A percentile compares a stretch with the other conserved stretches of the same genome.
phyloP scores from a whole-genome alignment of 2,797 vertebrate species.

The Bufotes viridis region DNA sequence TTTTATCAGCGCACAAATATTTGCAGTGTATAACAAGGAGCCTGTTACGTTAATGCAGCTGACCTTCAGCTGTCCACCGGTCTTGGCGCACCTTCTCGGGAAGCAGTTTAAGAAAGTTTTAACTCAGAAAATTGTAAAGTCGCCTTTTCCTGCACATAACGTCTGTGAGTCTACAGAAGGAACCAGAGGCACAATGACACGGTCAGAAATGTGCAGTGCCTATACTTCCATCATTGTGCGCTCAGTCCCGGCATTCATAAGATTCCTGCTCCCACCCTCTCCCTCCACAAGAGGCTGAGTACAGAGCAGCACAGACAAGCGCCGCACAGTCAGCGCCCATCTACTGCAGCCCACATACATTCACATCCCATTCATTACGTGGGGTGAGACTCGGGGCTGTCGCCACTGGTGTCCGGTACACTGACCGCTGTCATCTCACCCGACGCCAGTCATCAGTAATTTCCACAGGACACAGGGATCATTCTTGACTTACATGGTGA shows the following conservation, averaged over 20 bases:
- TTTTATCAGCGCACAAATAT: constrained; percentile 20
- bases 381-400: background rate
- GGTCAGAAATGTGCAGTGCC: constrained; percentile 18
- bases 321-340: background rate
- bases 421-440: background rate
- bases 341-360: constrained; percentile 4
- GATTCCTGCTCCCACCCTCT: constrained; percentile 46
- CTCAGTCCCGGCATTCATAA: constrained; percentile 19
- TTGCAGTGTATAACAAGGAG: background rate
- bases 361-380: constrained; percentile 21
- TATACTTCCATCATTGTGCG: background rate
- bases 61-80: background rate
- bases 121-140: background rate
- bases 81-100: background rate
- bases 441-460: background rate
- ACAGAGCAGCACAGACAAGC: constrained; percentile 17
- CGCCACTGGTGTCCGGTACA: background rate
- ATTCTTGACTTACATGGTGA: too few species aligned
- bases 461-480: background rate
- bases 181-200: constrained; percentile 2
- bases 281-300: background rate
- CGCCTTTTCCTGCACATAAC: background rate
- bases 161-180: too few species aligned
- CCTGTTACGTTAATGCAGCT: background rate
- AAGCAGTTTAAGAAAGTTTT: background rate